phyloP scores from a whole-genome alignment of 2,113 vertebrate genomes.

The Serinus canaria region DNA sequence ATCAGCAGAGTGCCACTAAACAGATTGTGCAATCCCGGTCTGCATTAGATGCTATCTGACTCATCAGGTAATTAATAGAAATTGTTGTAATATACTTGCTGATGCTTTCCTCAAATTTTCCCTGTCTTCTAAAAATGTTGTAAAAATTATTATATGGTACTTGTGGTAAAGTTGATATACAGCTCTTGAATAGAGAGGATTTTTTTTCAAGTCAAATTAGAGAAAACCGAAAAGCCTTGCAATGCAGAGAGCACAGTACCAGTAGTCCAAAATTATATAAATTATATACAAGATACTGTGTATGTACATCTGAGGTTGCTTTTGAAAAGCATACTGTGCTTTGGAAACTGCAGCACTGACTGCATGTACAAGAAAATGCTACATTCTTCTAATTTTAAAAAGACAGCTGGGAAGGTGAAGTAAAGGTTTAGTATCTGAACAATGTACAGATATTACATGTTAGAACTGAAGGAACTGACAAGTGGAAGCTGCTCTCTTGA shows the following conservation, averaged over 20 bases:
- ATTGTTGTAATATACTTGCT: background rate
- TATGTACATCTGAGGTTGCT: background rate
- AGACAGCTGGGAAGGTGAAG: background rate
- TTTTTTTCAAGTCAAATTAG: background rate
- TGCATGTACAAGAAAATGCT: background rate
- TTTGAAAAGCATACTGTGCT: background rate
- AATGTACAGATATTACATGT: background rate
- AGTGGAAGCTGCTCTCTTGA: background rate
- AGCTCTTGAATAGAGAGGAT: background rate
- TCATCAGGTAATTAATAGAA: constrained; percentile 40
- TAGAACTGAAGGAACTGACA: background rate
- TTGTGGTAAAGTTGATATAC: background rate
- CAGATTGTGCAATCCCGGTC: background rate
- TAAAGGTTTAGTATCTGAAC: background rate
- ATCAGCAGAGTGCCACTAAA: background rate
- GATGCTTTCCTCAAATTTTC: background rate
- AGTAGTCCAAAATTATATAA: background rate
- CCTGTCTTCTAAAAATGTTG: background rate
- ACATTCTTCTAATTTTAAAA: background rate
- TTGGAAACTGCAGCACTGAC: background rate
- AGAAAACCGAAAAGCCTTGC: background rate
- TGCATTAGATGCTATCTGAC: constrained; percentile 22
- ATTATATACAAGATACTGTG: background rate
- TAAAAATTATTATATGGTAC: background rate
- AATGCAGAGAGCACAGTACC: background rate